Conservation (phyloP, 2,113 vertebrate species). For the Solea solea region DNA sequence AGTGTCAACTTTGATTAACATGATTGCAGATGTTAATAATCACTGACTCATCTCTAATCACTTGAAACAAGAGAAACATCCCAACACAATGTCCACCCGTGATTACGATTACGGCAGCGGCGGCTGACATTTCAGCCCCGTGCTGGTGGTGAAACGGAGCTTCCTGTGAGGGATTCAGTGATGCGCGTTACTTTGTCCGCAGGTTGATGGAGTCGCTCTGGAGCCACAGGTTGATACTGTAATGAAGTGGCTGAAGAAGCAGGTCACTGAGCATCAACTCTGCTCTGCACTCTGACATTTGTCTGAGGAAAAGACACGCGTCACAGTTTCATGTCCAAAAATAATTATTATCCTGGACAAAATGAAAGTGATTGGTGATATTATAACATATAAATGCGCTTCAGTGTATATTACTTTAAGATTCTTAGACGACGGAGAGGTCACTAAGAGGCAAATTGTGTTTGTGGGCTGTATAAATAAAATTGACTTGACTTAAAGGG, state of each 20-base stretch:
- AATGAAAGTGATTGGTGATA: no score
- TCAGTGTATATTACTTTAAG: no score
- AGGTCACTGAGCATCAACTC: slow-evolving; percentile 75
- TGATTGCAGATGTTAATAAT: background rate
- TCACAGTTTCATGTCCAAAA: background rate
- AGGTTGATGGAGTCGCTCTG: slow-evolving; percentile 48
- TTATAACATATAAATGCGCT: no score
- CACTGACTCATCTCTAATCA: slow-evolving; percentile 57
- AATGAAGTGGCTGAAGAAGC: slow-evolving; percentile 64
- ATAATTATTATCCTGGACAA: no score
- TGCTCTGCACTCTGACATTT: slow-evolving; percentile 65
- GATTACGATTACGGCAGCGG: slow-evolving; percentile 52
- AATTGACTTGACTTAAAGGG: no score
- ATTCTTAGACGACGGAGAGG: no score
- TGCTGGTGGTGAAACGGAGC: slow-evolving; percentile 42
- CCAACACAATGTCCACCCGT: slow-evolving; percentile 29
- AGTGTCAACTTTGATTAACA: slow-evolving; percentile 50
- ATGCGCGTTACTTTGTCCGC: slow-evolving; percentile 56
- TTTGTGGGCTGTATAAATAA: no score
- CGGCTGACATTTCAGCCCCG: slow-evolving; percentile 66
- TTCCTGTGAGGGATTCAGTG: slow-evolving; percentile 61
- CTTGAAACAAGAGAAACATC: slow-evolving; percentile 36
- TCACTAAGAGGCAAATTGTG: no score
- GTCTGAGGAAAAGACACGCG: background rate
- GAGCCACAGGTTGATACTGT: slow-evolving; percentile 55